A percentile compares a stretch with the other conserved stretches of the same genome.
Evolutionary conservation across 2,888 invertebrate genomes (phyloP).

Genomic region (Acanthacorydalis orientalis): DNA sequence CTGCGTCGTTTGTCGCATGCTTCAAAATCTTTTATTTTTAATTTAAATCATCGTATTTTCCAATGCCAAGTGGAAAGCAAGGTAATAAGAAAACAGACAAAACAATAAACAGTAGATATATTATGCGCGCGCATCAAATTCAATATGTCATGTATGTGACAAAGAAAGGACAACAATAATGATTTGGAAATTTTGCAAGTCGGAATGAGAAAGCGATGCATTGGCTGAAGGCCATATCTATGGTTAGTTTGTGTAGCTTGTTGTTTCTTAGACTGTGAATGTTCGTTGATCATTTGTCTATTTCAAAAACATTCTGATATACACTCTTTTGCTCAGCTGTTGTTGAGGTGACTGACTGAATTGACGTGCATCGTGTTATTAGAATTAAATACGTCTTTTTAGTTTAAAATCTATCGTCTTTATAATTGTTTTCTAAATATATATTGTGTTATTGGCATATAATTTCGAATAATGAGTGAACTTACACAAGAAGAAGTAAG

Average conservation of each 20-base stretch:
- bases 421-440: neutral
- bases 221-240: conserved; percentile 4
- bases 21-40: too few species aligned
- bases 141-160: conserved; percentile 1
- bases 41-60: too few species aligned
- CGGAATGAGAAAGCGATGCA: neutral
- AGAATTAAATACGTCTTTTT: conserved; percentile 2
- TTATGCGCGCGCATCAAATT: conserved; percentile 3
- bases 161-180: neutral
- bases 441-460: neutral
- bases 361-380: conserved; percentile 5
- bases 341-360: conserved; percentile 6
- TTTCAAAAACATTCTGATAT: neutral
- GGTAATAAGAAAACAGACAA: neutral
- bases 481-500: conserved; percentile 79
- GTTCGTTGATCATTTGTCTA: neutral
- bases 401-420: neutral
- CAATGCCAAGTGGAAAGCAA: neutral
- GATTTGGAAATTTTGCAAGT: neutral
- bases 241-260: neutral
- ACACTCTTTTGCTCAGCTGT: conserved; percentile 6
- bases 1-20: too few species aligned
- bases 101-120: neutral
- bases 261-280: neutral
- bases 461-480: conserved; percentile 48